phyloP scores from a whole-genome alignment of 2,113 vertebrate species.

The Nannobrachium achirus region DNA sequence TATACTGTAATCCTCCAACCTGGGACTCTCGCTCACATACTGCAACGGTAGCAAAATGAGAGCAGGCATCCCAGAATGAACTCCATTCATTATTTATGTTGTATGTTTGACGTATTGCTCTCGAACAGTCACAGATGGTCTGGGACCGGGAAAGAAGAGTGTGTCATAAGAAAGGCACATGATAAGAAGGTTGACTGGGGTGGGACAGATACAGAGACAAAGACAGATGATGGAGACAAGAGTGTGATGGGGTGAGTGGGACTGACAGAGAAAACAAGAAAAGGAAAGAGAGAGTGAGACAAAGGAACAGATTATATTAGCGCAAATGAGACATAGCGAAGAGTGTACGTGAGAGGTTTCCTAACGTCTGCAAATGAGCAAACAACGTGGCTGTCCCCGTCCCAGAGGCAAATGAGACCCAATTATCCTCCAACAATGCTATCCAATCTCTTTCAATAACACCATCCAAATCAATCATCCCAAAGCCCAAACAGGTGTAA shows the following conservation, averaged over 20 bases:
- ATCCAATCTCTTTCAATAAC: conserved; percentile 33
- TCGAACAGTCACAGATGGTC: conserved; percentile 18
- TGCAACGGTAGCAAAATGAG: conserved; percentile 10
- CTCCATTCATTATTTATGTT: conserved; percentile 39
- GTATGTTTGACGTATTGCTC: conserved; percentile 16
- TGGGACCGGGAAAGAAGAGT: conserved; percentile 15
- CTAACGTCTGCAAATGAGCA: conserved; percentile 37
- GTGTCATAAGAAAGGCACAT: conserved; percentile 8
- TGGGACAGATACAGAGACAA: conserved; percentile 8
- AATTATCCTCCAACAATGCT: conserved; percentile 37
- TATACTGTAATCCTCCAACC: conserved; percentile 3
- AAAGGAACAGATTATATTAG: conserved; percentile 48
- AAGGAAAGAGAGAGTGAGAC: conserved; percentile 20
- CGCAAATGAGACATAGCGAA: conserved; percentile 51
- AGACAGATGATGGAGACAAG: conserved; percentile 1
- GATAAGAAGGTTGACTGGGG: neutral
- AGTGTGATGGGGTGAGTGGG: neutral
- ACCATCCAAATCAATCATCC: conserved; percentile 50
- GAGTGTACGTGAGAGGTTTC: conserved; percentile 35
- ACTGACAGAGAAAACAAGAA: neutral
- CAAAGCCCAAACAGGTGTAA: conserved; percentile 37
- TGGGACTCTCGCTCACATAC: neutral
- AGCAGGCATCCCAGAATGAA: conserved; percentile 14
- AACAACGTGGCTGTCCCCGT: conserved; percentile 29
- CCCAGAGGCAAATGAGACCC: conserved; percentile 28